Percentiles rank a stretch among this genome's conserved stretches.
Evolutionary conservation across 1,140 invertebrate genomes (phyloP).

Genomic region (Pseudoatta argentina): DNA sequence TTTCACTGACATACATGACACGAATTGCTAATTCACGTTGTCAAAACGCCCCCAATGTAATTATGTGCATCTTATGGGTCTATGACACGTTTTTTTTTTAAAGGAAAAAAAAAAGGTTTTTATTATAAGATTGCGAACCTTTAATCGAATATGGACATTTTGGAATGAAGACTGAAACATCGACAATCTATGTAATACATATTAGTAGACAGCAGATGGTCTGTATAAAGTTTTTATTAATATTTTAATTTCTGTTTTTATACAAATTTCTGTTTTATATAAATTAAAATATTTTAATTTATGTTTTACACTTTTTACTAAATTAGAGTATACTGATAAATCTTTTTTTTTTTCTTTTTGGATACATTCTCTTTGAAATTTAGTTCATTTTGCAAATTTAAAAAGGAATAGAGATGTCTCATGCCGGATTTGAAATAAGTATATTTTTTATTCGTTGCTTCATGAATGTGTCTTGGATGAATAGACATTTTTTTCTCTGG

Average conservation of each 20-base stretch:
- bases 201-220: background rate
- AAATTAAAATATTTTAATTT: no score
- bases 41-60: no score
- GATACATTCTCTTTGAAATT: background rate
- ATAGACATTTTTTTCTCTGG: constrained; percentile 7
- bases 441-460: constrained; percentile 1
- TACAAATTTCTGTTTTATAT: background rate
- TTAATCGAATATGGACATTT: no score
- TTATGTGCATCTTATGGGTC: no score
- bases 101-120: no score
- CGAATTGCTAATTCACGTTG: no score
- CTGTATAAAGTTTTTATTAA: background rate
- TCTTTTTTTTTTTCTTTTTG: background rate
- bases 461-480: background rate
- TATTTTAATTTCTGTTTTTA: background rate
- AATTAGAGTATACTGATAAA: background rate
- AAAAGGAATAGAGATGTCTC: background rate
- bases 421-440: constrained; percentile 1
- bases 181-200: no score
- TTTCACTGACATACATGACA: no score
- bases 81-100: no score
- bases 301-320: background rate
- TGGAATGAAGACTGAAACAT: no score
- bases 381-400: background rate
- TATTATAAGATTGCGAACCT: no score